A percentile compares a stretch with the other conserved stretches of the same genome.
phyloP scores from a whole-genome alignment of 2,888 invertebrate genomes.

The Congeria kusceri region DNA sequence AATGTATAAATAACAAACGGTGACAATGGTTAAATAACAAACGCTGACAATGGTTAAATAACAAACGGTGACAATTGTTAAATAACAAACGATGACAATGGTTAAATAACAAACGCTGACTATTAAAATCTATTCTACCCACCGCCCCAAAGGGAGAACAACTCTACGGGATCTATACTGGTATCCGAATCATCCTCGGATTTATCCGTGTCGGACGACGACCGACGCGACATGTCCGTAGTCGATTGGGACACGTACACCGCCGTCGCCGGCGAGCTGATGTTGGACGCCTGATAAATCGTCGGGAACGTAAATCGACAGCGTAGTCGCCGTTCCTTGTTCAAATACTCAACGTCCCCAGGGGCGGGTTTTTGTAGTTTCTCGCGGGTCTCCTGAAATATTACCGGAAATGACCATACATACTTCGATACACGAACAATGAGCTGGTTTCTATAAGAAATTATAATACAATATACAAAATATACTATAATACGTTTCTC shows the following conservation, averaged over 20 bases:
- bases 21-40: too few species aligned
- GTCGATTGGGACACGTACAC: conserved; percentile 47
- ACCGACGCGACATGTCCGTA: conserved; percentile 14
- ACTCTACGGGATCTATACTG: conserved; percentile 41
- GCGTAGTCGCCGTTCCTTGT: conserved; percentile 52
- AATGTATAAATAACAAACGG: too few species aligned
- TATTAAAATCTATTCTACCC: conserved; percentile 3
- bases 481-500: too few species aligned
- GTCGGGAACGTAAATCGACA: conserved; percentile 67
- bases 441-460: too few species aligned
- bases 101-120: too few species aligned
- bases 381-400: conserved; percentile 39
- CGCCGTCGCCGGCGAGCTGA: conserved; percentile 42
- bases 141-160: conserved; percentile 68
- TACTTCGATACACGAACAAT: too few species aligned
- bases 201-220: background rate
- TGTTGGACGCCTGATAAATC: conserved; percentile 42
- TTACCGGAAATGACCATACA: too few species aligned
- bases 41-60: too few species aligned
- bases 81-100: too few species aligned
- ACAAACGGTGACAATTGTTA: too few species aligned
- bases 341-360: conserved; percentile 48
- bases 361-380: conserved; percentile 57
- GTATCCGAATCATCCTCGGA: conserved; percentile 12
- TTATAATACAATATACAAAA: too few species aligned